These are phyloP conservation scores for Coranthus polyacanthus DNA, from an alignment of 2,797 vertebrate genomes.

Conservation along the genomic window DNA sequence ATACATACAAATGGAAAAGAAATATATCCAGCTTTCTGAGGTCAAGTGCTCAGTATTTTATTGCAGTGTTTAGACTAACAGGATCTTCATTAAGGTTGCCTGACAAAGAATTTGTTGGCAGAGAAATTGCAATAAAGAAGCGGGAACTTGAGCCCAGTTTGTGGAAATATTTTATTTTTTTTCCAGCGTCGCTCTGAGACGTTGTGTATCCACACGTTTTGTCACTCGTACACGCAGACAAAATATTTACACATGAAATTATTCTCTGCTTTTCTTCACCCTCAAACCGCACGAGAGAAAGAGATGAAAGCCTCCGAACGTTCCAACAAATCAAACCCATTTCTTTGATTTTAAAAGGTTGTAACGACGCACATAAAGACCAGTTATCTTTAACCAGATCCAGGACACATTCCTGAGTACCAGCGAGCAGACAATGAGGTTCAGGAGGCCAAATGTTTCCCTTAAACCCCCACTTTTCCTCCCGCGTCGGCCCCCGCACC, in stretches of 20 bases:
- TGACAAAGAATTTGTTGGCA: slow-evolving; percentile 40
- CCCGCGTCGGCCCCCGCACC: slow-evolving; percentile 46
- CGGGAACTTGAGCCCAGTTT: slow-evolving; percentile 7
- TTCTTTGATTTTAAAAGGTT: too few relatives aligned
- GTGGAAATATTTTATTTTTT: slow-evolving; percentile 52
- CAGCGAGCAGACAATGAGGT: slow-evolving; percentile 64
- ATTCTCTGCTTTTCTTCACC: slow-evolving; percentile 35
- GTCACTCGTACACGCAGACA: slow-evolving; percentile 38
- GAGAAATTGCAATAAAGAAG: slow-evolving; percentile 27
- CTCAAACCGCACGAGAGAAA: slow-evolving; percentile 8
- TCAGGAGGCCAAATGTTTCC: slow-evolving; percentile 56
- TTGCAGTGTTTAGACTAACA: slow-evolving; percentile 47
- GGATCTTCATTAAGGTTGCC: slow-evolving; percentile 47
- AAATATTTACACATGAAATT: slow-evolving; percentile 44
- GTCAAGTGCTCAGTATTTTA: slow-evolving; percentile 16
- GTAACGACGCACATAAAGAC: background rate
- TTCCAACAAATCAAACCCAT: slow-evolving; percentile 13
- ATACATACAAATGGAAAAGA: slow-evolving; percentile 74
- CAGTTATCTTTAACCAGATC: slow-evolving; percentile 51
- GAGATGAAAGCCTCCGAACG: slow-evolving; percentile 25
- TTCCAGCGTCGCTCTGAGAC: slow-evolving; percentile 7
- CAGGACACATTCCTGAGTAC: slow-evolving; percentile 60
- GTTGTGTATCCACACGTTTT: slow-evolving; percentile 28
- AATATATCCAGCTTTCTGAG: slow-evolving; percentile 9
- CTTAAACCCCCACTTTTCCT: slow-evolving; percentile 25